Conservation (phyloP, 2,113 vertebrate genomes). For the Gadus chalcogrammus region DNA sequence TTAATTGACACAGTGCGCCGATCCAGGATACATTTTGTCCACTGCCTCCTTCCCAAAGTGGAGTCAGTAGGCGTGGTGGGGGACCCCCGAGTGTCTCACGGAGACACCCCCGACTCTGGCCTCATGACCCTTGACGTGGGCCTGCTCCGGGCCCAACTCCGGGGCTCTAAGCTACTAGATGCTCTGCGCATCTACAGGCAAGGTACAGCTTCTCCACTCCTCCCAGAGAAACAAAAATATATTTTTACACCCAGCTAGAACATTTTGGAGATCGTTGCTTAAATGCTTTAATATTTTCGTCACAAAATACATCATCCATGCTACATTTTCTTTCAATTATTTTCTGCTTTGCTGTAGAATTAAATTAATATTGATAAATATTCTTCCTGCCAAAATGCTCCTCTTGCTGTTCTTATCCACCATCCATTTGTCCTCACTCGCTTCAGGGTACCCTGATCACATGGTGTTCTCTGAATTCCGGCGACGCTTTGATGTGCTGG, state of each 20-base stretch:
- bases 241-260: no score
- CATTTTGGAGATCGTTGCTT: no score
- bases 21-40: constrained; percentile 90
- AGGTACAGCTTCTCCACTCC: constrained; percentile 67
- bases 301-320: no score
- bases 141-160: constrained; percentile 87
- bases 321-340: no score
- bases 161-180: constrained; percentile 89
- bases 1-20: constrained; percentile 93
- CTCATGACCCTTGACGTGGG: constrained; percentile 89
- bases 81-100: constrained; percentile 78
- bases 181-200: constrained; percentile 94
- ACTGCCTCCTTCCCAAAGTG: constrained; percentile 87
- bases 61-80: constrained; percentile 75
- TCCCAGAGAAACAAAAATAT: no score
- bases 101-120: constrained; percentile 83
- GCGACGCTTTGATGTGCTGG: constrained; percentile 89
- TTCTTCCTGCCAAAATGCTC: no score
- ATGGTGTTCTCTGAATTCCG: constrained; percentile 98
- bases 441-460: constrained; percentile 91
- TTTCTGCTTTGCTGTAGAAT: no score
- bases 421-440: neutral
- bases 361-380: no score
- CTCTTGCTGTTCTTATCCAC: no score
- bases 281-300: no score